Conservation (phyloP, 2,888 invertebrate genomes). For the Epirrita christyi region DNA sequence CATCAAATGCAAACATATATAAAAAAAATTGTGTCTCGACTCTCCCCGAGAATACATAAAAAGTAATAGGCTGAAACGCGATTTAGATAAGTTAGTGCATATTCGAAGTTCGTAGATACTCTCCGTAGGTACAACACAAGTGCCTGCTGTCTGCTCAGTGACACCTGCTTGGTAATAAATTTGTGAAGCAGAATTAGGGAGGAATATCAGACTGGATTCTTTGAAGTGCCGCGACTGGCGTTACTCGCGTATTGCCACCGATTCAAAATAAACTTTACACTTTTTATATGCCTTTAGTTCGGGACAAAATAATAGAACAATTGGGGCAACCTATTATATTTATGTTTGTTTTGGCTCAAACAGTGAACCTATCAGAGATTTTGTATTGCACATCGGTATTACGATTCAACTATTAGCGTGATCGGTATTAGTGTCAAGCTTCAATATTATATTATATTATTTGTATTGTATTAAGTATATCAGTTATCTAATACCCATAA, state of each 20-base stretch:
- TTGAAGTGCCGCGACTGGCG: constrained; percentile 39
- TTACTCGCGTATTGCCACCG: constrained; percentile 34
- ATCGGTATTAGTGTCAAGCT: no score
- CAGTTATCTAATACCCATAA: no score
- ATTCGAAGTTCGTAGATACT: background rate
- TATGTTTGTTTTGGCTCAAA: no score
- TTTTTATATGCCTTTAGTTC: constrained; percentile 29
- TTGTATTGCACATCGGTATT: no score
- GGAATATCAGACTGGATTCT: constrained; percentile 14
- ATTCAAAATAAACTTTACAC: constrained; percentile 45
- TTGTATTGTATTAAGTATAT: no score
- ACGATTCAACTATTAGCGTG: no score
- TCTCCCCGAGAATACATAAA: no score
- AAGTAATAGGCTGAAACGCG: background rate
- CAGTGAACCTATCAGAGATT: no score
- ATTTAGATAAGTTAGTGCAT: background rate
- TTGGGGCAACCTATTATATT: no score
- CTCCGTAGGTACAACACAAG: constrained; percentile 5
- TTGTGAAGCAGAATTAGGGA: constrained; percentile 18
- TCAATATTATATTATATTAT: no score
- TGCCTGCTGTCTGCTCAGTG: constrained; percentile 17
- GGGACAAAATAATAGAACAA: constrained; percentile 27
- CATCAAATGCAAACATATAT: no score
- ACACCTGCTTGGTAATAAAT: constrained; percentile 27
- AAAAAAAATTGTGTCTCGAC: no score